Conservation (phyloP, 2,797 vertebrate genomes). For the Artibeus jamaicensis region DNA sequence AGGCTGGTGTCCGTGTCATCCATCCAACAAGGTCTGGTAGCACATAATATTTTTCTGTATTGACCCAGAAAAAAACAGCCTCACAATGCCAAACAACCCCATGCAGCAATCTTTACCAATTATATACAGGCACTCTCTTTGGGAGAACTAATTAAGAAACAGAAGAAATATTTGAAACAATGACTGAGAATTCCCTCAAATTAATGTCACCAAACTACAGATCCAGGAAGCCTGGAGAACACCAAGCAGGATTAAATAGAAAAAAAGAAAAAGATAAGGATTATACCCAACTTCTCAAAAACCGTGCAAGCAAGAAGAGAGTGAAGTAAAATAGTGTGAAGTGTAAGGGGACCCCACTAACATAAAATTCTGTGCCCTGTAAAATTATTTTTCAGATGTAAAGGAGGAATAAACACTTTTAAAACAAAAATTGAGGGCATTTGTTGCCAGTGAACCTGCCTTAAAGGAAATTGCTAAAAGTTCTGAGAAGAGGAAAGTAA, state of each 20-base stretch:
- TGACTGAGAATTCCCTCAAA: neutral
- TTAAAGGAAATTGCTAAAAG: neutral
- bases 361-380: neutral
- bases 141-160: slow-evolving; percentile 7
- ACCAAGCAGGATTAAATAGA: neutral
- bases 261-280: neutral
- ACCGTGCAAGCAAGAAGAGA: neutral
- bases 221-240: neutral
- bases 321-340: neutral
- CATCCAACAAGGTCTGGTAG: neutral
- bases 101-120: neutral
- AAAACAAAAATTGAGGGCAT: neutral
- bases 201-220: neutral
- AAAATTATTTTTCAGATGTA: neutral
- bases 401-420: neutral
- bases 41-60: neutral
- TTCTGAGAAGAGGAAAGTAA: neutral
- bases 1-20: neutral
- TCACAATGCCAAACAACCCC: neutral
- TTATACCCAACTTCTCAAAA: neutral
- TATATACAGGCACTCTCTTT: neutral
- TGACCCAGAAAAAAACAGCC: neutral
- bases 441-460: neutral
- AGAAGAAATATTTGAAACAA: neutral
- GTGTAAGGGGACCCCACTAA: neutral